Evolutionary conservation across 2,113 vertebrate genomes (phyloP).

Genomic region (Phaethornis superciliosus): DNA sequence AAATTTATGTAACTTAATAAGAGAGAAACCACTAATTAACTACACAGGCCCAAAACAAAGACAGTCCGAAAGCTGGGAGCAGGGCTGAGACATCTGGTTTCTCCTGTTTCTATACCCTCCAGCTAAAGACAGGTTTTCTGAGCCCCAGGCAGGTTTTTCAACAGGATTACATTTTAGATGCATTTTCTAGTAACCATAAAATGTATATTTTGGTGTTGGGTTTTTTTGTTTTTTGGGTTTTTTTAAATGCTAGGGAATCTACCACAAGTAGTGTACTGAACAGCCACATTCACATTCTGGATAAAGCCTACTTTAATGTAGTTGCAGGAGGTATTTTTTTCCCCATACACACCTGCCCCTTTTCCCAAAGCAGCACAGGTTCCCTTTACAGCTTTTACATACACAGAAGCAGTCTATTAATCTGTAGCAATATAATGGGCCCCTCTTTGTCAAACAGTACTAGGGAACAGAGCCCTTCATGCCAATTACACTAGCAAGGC

Average conservation of each 20-base stretch:
- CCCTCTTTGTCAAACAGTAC: neutral
- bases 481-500: neutral
- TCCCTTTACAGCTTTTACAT: neutral
- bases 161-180: neutral
- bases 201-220: neutral
- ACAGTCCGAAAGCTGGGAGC: neutral
- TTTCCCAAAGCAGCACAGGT: neutral
- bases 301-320: neutral
- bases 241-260: neutral
- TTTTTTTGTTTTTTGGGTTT: neutral
- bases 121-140: neutral
- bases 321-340: neutral
- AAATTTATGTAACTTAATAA: neutral
- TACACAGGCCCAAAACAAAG: conserved; percentile 14
- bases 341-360: neutral
- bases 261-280: neutral
- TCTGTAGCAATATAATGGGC: neutral
- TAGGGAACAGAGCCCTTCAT: neutral
- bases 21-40: conserved; percentile 50
- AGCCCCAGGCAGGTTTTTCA: conserved; percentile 5
- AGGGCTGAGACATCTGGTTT: conserved; percentile 5
- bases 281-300: neutral
- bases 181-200: neutral
- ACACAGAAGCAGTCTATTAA: neutral
- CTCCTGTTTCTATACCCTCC: neutral